These are phyloP conservation scores for Pitta sordida DNA, from an alignment of 2,113 vertebrate genomes.

Conservation along the genomic window DNA sequence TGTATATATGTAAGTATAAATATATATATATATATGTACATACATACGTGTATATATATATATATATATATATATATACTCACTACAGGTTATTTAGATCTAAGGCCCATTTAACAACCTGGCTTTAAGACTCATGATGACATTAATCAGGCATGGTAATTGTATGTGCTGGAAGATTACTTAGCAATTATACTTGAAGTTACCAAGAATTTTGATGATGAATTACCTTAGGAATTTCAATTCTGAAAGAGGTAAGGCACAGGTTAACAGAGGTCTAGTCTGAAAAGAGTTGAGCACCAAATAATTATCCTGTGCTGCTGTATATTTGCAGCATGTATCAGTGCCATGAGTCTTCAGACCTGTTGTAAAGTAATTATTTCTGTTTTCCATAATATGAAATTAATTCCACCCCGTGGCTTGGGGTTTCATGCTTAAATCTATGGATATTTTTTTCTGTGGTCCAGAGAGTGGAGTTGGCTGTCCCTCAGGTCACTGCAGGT, in stretches of 20 bases:
- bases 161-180: neutral
- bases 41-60: neutral
- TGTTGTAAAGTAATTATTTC: neutral
- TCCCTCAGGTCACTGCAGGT: neutral
- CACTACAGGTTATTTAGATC: neutral
- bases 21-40: too few species aligned
- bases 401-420: neutral
- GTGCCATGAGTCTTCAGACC: neutral
- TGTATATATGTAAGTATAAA: too few species aligned
- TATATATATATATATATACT: too few species aligned
- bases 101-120: neutral
- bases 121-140: constrained; percentile 10
- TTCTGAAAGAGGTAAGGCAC: neutral
- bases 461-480: neutral
- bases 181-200: constrained; percentile 32
- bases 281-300: neutral
- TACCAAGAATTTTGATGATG: constrained; percentile 14
- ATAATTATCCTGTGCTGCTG: neutral
- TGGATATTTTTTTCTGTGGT: neutral
- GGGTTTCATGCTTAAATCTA: neutral
- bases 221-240: constrained; percentile 16
- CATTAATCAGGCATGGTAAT: constrained; percentile 32
- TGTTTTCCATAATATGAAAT: neutral
- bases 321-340: neutral
- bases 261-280: constrained; percentile 23